Conservation (phyloP, 2,113 vertebrate genomes). For the Hylia prasina region DNA sequence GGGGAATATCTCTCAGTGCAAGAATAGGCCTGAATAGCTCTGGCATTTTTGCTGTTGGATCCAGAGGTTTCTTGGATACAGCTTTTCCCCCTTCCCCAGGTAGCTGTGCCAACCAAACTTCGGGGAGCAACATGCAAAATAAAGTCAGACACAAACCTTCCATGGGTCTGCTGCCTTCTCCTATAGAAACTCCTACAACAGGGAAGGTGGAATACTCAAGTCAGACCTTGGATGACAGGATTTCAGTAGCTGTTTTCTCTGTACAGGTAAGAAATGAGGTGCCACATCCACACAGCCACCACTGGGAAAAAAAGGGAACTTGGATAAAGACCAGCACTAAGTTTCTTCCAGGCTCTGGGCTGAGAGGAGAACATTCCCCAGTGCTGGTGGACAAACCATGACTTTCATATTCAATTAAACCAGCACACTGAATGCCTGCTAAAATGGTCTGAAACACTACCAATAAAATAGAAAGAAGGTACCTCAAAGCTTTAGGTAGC, state of each 20-base stretch:
- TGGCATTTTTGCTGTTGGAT: neutral
- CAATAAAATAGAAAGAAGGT: neutral
- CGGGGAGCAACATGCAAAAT: neutral
- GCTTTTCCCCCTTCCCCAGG: neutral
- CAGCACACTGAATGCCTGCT: neutral
- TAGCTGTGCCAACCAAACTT: neutral
- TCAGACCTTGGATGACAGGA: neutral
- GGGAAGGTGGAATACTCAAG: neutral
- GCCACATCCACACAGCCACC: neutral
- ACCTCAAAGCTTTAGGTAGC: neutral
- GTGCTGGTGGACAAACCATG: accelerated
- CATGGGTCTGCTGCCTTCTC: neutral
- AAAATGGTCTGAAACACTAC: neutral
- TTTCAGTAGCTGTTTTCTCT: neutral
- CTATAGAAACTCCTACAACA: neutral
- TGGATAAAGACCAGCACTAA: neutral
- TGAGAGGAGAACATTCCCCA: neutral
- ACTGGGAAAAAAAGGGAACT: neutral
- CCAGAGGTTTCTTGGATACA: neutral
- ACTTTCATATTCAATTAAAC: neutral
- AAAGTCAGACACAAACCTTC: accelerated
- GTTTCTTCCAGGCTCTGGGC: neutral
- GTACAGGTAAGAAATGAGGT: neutral
- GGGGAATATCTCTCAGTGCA: neutral
- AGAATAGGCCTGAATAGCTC: neutral